Base-by-base conservation (phyloP, 2,888 invertebrate species). In the Lasius platythorax region DNA sequence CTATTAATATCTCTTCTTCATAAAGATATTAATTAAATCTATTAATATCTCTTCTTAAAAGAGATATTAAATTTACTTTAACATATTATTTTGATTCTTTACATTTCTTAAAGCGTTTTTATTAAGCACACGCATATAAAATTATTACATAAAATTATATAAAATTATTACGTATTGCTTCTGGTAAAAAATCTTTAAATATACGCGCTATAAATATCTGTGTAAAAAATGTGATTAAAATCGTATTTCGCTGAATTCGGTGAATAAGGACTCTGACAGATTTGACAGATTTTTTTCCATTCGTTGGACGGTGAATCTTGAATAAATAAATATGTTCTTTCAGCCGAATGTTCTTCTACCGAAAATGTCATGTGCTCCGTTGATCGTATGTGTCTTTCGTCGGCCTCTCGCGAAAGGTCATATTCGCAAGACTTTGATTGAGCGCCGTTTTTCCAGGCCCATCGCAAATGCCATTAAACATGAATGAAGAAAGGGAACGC, bases 321-420 rank as follows among this genome's bases (percentile, higher is more conserved):
- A 85, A 87, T 87, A 87, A 85, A 82, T 78, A 33, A 64, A 18
- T 76, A 81, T 28, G 23, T 23, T 23, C 23, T 23, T 23, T 85
- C 78, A 64, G 46, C 78, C 9, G 67, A 18, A 33, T 46, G 68
- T 50, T 50, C 43, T 74, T 64, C 33, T 68, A 64, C 1, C 18
- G 33, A 43, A 58, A 72, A 79, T 37, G 58, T 78, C 43, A 56
- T 11, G n/a, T 28, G 63, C 37, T n/a, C n/a, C 28, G 28, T 64
- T 40, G 56, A 70, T 64, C 40, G 53, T 23, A 58, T n/a, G 43
- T 70, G 66, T 30, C 43, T 81, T 83, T 72, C 58, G 5, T 23
- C 72, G 56, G 64, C 9, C 28, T n/a, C 58, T 66, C 81, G 66
- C 43, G 43, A 58, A 46, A 61, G 56, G 50, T 28, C 66, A 56